Evolutionary conservation across 2,888 invertebrate species (phyloP).

Genomic region (Macaria notata): DNA sequence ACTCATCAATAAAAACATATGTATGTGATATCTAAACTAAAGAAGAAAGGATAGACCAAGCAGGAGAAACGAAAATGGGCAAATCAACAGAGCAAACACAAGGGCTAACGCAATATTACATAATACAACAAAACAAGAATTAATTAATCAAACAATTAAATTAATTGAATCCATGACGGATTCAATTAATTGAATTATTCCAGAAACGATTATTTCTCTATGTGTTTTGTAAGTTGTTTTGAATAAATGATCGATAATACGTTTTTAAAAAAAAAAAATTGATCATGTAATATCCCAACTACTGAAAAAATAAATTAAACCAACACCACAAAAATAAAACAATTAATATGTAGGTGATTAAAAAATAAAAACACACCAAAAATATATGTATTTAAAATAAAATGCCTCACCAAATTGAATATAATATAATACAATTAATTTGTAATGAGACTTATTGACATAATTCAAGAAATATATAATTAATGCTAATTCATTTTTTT

Average conservation of each 20-base stretch:
- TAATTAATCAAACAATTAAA: too few relatives aligned
- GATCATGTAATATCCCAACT: neutral
- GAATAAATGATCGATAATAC: too few relatives aligned
- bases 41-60: constrained; percentile 21
- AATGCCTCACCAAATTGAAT: too few relatives aligned
- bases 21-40: neutral
- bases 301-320: neutral
- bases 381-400: neutral
- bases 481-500: too few relatives aligned
- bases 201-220: too few relatives aligned
- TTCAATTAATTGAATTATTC: too few relatives aligned
- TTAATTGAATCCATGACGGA: too few relatives aligned
- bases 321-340: constrained; percentile 36
- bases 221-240: too few relatives aligned
- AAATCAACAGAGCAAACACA: constrained; percentile 61
- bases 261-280: too few relatives aligned
- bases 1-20: too few relatives aligned
- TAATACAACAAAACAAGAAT: neutral
- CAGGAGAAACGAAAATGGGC: constrained; percentile 44
- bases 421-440: constrained; percentile 5
- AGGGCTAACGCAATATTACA: constrained; percentile 7
- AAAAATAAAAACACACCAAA: constrained; percentile 5
- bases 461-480: too few relatives aligned
- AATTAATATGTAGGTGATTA: constrained; percentile 7
- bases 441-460: neutral